phyloP scores from a whole-genome alignment of 2,888 invertebrate genomes.

The Mythimna albipuncta region DNA sequence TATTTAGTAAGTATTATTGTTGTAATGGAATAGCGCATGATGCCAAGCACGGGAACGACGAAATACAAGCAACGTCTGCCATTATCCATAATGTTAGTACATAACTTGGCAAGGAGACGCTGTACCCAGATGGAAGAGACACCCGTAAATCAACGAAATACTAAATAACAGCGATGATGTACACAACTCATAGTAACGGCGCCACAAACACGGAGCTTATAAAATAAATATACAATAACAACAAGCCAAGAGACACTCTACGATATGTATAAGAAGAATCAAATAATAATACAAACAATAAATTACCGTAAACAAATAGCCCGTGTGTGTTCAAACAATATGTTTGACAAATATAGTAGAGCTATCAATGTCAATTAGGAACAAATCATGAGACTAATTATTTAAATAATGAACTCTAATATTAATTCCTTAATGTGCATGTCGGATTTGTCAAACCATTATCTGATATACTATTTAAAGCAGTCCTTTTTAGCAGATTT shows the following conservation, averaged over 20 bases:
- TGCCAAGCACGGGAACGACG: slow-evolving; percentile 63
- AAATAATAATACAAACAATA: slow-evolving; percentile 31
- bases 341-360: slow-evolving; percentile 35
- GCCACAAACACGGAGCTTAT: slow-evolving; percentile 44
- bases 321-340: not conserved
- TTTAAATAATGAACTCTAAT: slow-evolving; percentile 13
- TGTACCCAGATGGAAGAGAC: slow-evolving; percentile 63
- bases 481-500: slow-evolving; percentile 1
- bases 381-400: slow-evolving; percentile 25
- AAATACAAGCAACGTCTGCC: slow-evolving; percentile 65
- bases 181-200: slow-evolving; percentile 73
- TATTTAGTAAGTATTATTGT: slow-evolving; percentile 50
- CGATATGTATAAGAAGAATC: slow-evolving; percentile 18
- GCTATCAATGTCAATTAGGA: slow-evolving; percentile 52
- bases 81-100: slow-evolving; percentile 71
- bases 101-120: slow-evolving; percentile 71
- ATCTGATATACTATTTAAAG: not conserved
- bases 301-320: not conserved
- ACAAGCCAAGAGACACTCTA: slow-evolving; percentile 30
- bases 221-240: slow-evolving; percentile 53
- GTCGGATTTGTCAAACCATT: not conserved
- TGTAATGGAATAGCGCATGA: slow-evolving; percentile 34
- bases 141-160: slow-evolving; percentile 73
- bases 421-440: slow-evolving; percentile 20
- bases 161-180: slow-evolving; percentile 76